Base-by-base conservation (phyloP, 2,113 vertebrate genomes). In the Poicephalus gulielmi region DNA sequence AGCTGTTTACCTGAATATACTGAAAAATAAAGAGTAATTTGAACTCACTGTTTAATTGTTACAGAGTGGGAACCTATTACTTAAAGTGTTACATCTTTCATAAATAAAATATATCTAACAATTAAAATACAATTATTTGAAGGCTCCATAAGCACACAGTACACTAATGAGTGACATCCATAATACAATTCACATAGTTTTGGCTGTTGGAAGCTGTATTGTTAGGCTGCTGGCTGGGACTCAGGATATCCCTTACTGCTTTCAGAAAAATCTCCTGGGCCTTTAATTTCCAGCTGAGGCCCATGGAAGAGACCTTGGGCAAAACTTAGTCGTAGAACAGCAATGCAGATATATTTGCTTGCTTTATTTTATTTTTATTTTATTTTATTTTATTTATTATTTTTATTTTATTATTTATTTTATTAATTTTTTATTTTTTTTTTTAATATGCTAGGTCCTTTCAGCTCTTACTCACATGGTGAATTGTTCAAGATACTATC, bases 161-260 rank as follows among this genome's bases (percentile, higher is more conserved):
- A 64, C 1, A 0, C 49, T 63, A 37, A 68, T 28, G 59, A 77
- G 63, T 53, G 82, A 63, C 85, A 50, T 57, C 89, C 50, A 14
- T 49, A 22, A 76, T 43, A 67, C 44, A 39, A 5, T 79, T 93
- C 35, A 3, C 91, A 35, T 49, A 28, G 69, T 75, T 77, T 88
- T 95, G 86, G 94, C 86, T 90, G 67, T 82, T 90, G 80, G 73
- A 52, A 69, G 35, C 55, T 75, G 69, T 68, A 78, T 92, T 95
- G 93, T 90, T 90, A 30, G 25, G 28, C 79, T 95, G 84, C 82
- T 94, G 92, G 71, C 93, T 88, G 64, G 76, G 22, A 49, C 50
- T 68, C 90, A 95, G 95, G 92, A 88, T 95, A 88, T 93, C 95
- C 86, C 86, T 78, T 92, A 78, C 86, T 63, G 83, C 83, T 96